Conservation (phyloP, 2,888 invertebrate genomes). For the Synanthedon myopaeformis region DNA sequence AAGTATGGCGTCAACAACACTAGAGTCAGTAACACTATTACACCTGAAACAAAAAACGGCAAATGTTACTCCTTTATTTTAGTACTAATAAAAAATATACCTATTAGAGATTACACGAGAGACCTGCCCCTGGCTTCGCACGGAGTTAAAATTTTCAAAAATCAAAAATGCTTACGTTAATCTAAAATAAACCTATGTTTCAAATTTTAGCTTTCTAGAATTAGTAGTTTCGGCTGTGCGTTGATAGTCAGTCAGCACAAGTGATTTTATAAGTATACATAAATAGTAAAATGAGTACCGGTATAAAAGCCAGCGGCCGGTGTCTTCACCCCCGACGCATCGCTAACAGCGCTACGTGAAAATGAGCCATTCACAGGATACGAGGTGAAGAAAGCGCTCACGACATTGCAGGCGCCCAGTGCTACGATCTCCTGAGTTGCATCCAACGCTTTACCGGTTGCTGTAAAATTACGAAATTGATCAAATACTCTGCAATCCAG, state of each 20-base stretch:
- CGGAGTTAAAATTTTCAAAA: too few relatives aligned
- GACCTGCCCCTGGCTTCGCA: too few relatives aligned
- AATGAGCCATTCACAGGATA: slow-evolving; percentile 83
- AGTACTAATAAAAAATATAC: too few relatives aligned
- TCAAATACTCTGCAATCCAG: not conserved
- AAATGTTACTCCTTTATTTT: too few relatives aligned
- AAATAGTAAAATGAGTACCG: slow-evolving; percentile 50
- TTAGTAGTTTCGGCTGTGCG: too few relatives aligned
- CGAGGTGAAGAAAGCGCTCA: slow-evolving; percentile 81
- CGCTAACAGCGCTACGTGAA: slow-evolving; percentile 82
- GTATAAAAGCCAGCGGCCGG: slow-evolving; percentile 81
- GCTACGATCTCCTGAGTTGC: slow-evolving; percentile 87
- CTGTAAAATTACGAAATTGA: slow-evolving; percentile 32
- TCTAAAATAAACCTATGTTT: too few relatives aligned
- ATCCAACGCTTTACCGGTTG: slow-evolving; percentile 77
- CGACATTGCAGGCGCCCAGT: slow-evolving; percentile 78
- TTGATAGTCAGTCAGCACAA: too few relatives aligned
- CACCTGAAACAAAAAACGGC: slow-evolving; percentile 43
- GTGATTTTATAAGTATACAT: too few relatives aligned
- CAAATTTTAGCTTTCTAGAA: too few relatives aligned
- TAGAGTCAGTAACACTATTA: slow-evolving; percentile 78
- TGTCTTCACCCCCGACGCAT: slow-evolving; percentile 82
- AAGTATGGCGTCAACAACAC: slow-evolving; percentile 81
- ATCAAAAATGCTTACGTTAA: too few relatives aligned
- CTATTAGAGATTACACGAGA: too few relatives aligned